Evolutionary conservation across 2,113 vertebrate genomes (phyloP).

Genomic region (Phylloscopus trochilus): DNA sequence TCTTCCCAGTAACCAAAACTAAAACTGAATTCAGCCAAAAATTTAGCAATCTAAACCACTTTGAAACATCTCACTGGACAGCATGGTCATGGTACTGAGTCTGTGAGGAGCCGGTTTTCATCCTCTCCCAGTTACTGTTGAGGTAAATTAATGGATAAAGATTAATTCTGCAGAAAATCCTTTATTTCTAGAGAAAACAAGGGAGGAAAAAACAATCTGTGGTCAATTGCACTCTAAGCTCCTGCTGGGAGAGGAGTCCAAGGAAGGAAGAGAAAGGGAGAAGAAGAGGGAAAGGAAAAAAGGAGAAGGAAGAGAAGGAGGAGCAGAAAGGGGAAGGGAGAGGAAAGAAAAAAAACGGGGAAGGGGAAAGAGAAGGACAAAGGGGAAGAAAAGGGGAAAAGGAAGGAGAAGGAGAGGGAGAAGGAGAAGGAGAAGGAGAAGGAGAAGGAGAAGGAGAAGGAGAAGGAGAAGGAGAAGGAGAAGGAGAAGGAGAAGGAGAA

Average conservation of each 20-base stretch:
- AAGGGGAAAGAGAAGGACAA: fast-evolving
- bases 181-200: not conserved
- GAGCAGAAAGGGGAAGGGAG: fast-evolving
- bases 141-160: not conserved
- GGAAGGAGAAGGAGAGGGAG: no score
- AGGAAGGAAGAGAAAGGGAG: not conserved
- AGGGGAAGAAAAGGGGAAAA: fast-evolving
- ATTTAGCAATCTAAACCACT: not conserved
- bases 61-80: not conserved
- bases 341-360: no score
- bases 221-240: not conserved
- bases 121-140: not conserved
- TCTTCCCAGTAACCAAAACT: not conserved
- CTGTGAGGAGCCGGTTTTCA: not conserved
- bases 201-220: not conserved
- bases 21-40: not conserved
- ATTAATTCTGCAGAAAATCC: not conserved
- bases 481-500: no score
- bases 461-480: no score
- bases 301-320: no score
- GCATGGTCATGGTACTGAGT: fast-evolving
- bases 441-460: no score
- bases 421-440: no score
- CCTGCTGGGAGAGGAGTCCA: not conserved
- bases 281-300: not conserved